A percentile compares a stretch with the other conserved stretches of the same genome.
Evolutionary conservation across 2,797 vertebrate species (phyloP).

Genomic region (Gallirallus australis): DNA sequence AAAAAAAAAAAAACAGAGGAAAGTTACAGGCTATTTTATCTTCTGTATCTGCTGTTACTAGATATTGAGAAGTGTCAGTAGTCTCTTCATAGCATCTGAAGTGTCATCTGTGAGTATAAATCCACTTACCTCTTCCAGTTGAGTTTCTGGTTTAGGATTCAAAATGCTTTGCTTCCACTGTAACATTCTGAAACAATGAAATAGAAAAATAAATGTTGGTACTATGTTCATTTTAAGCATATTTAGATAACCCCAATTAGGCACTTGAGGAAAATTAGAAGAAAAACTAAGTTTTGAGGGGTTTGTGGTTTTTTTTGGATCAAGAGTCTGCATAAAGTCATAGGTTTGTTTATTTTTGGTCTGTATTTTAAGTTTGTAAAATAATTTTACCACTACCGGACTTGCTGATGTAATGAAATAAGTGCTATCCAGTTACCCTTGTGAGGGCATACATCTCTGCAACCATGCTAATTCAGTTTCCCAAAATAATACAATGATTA

Average conservation of each 20-base stretch:
- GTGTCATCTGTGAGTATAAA: background rate
- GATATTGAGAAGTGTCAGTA: background rate
- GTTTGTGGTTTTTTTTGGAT: no score
- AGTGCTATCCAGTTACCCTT: background rate
- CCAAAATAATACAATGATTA: background rate
- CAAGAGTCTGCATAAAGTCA: background rate
- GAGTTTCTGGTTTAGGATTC: background rate
- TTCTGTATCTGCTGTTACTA: background rate
- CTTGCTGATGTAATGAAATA: background rate
- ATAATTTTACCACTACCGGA: background rate
- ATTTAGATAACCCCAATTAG: background rate
- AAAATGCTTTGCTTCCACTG: background rate
- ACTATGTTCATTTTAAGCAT: background rate
- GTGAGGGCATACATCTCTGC: background rate
- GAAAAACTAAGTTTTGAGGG: background rate
- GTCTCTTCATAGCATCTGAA: background rate
- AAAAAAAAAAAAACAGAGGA: background rate
- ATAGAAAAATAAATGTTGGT: background rate
- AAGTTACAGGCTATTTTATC: background rate
- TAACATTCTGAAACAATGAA: background rate
- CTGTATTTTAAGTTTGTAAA: background rate
- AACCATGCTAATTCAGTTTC: background rate
- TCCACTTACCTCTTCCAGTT: background rate
- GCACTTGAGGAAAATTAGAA: background rate
- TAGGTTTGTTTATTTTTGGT: background rate